Base-by-base conservation (phyloP, 2,888 invertebrate species). In the Emmelina monodactyla region DNA sequence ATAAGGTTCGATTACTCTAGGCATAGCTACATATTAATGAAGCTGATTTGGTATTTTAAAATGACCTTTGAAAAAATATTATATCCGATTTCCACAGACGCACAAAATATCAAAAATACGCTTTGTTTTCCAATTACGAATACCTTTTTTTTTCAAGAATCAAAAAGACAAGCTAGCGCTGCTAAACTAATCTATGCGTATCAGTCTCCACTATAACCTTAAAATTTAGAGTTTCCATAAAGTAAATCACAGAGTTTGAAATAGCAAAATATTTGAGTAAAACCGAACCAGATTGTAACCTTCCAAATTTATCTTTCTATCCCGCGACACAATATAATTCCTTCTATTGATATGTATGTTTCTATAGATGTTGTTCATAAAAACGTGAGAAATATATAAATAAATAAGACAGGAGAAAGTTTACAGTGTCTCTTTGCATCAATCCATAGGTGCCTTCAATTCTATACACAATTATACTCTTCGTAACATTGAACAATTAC, bases 151-250 rank as follows among this genome's bases (percentile, higher is more conserved):
- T 65, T 60, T 58, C 56, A 63, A 58, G 58, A 70, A 58, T 62
- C 62, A 58, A 66, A 61, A 56, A 62, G 68, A 72, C 73, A 79
- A 75, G 78, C 78, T 79, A 79, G 78, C 79, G 75, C 67, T 63
- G 78, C 78, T 79, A 79, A 78, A 75, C 78, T 78, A 76, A 73
- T 73, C 76, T 79, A 79, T 65, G 76, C 75, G 69, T 65, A 76
- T 79, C 79, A 79, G 79, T 79, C 79, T 79, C 79, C 76, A 73
- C 72, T 78, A 78, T 69, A 73, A 72, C 60, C 79, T 78, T 79
- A 79, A 55, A 76, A 75, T 79, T 76, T 78, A 78, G 75, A 76
- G 67, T 71, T 72, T 72, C 66, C 72, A 65, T 75, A 78, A 78
- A 71, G 66, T 72, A 75, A 79, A 78, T 79, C 78, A 78, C 79